These are phyloP conservation scores for Pseudopleuronectes americanus DNA, from an alignment of 2,797 vertebrate species.

Conservation along the genomic window DNA sequence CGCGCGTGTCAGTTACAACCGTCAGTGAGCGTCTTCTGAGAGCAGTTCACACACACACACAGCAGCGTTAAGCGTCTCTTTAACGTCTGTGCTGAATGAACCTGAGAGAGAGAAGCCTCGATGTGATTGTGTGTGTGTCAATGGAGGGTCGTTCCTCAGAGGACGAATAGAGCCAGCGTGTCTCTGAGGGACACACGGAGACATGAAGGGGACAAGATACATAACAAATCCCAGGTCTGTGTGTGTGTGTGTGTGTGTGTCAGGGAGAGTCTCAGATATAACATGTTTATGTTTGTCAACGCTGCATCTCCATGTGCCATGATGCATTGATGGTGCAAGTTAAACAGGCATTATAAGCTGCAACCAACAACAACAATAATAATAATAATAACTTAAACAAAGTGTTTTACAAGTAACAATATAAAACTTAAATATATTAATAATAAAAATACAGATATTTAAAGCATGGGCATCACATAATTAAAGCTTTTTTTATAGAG, in stretches of 20 bases:
- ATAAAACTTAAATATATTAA: too few species aligned
- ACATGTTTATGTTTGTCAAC: not conserved
- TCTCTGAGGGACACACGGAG: slow-evolving; percentile 8
- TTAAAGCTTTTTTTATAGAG: not conserved
- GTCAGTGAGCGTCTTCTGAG: not conserved
- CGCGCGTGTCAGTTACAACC: not conserved
- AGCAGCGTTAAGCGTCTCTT: not conserved
- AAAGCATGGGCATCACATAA: too few species aligned
- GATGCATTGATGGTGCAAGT: too few species aligned
- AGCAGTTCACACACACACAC: too few species aligned
- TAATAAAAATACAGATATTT: too few species aligned
- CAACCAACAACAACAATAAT: not conserved
- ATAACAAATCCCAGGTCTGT: not conserved
- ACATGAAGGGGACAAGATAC: slow-evolving; percentile 15
- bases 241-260: too few species aligned
- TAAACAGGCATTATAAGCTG: not conserved
- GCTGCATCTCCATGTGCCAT: not conserved
- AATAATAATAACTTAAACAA: not conserved
- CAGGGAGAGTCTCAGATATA: not conserved
- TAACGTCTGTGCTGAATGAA: not conserved
- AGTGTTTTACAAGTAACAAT: not conserved
- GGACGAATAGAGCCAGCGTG: not conserved
- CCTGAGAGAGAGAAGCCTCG: not conserved
- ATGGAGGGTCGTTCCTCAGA: too few species aligned
- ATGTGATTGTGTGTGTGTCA: too few species aligned